Conservation (phyloP, 2,797 vertebrate species). For the Meriones psammophilus region DNA sequence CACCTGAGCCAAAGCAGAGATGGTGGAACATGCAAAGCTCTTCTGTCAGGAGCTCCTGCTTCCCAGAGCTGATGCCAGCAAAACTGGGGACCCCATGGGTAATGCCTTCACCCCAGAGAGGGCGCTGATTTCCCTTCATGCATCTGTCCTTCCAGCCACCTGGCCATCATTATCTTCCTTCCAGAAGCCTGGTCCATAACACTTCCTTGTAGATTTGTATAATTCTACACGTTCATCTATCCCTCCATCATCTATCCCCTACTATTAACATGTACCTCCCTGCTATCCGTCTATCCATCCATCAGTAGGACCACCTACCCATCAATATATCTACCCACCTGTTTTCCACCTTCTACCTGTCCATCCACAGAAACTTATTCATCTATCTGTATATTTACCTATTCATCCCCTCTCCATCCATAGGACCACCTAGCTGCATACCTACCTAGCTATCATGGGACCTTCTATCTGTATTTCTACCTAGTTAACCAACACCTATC, state of each 20-base stretch:
- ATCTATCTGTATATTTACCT: background rate
- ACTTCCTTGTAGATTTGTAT: background rate
- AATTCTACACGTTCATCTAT: too few relatives aligned
- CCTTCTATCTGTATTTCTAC: too few relatives aligned
- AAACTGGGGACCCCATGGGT: rapidly evolving
- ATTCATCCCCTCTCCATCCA: background rate
- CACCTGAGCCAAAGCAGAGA: background rate
- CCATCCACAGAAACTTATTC: background rate
- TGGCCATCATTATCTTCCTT: background rate
- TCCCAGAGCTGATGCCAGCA: background rate
- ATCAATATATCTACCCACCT: background rate
- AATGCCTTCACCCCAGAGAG: background rate
- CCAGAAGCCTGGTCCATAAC: background rate
- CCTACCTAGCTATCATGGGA: background rate
- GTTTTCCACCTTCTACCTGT: background rate
- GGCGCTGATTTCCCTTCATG: too few relatives aligned
- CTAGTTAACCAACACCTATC: background rate
- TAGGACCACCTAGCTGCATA: background rate
- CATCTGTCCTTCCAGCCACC: background rate
- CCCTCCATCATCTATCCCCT: too few relatives aligned
- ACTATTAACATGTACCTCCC: background rate
- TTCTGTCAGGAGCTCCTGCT: background rate
- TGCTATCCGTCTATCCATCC: background rate
- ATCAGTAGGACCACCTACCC: background rate
- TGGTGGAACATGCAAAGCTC: background rate